These are phyloP conservation scores for Trichonephila inaurata DNA, from an alignment of 1,140 invertebrate species.

Conservation along the genomic window DNA sequence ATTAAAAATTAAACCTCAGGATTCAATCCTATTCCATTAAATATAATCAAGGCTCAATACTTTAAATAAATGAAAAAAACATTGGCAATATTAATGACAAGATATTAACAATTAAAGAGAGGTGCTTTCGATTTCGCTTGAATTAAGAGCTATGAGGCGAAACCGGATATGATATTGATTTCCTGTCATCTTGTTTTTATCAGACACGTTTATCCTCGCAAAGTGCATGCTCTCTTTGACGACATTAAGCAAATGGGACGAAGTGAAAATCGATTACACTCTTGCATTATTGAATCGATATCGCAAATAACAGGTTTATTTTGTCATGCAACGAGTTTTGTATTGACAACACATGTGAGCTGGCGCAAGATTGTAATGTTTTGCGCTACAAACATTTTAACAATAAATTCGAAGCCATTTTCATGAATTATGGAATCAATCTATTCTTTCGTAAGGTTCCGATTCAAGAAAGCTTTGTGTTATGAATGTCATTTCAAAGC, in stretches of 20 bases:
- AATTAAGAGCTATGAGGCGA: background rate
- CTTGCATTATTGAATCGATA: constrained; percentile 1
- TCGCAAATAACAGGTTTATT: constrained; percentile 6
- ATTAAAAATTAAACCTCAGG: too few relatives aligned
- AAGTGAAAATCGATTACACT: background rate
- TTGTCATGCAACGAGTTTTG: background rate
- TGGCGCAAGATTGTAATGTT: too few relatives aligned
- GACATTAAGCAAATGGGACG: background rate
- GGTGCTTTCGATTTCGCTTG: background rate
- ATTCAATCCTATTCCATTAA: too few relatives aligned
- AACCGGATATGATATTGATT: background rate
- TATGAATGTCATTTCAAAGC: too few relatives aligned
- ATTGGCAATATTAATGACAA: background rate
- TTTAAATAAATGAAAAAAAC: too few relatives aligned
- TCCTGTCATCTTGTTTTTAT: constrained; percentile 17
- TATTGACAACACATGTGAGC: too few relatives aligned
- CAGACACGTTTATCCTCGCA: background rate
- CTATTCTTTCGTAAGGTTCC: too few relatives aligned
- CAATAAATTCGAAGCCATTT: too few relatives aligned
- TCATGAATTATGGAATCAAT: too few relatives aligned
- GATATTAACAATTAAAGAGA: background rate
- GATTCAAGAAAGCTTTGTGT: too few relatives aligned
- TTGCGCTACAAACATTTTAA: too few relatives aligned
- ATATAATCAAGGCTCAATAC: too few relatives aligned
- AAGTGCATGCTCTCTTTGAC: background rate